Evolutionary conservation across 2,113 vertebrate genomes (phyloP), one percentile per base, ranked within the genome.

Genomic region (Gobio gobio): DNA sequence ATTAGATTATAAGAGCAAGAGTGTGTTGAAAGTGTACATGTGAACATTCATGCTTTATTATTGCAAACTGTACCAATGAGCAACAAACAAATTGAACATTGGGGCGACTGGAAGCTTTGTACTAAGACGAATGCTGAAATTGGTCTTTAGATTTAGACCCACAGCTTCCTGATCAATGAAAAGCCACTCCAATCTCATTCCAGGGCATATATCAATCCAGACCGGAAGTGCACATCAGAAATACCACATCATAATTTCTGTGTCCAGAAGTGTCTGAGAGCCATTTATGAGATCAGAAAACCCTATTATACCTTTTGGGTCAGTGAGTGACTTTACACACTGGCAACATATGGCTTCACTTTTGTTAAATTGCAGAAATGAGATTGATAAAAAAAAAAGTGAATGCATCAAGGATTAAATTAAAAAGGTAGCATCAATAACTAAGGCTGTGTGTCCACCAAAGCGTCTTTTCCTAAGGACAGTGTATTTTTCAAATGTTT

Each of bases 171-270:
- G 77, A 66, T 54, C 7, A 51, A 82, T 49, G 51, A 49, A 78
- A 51, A 63, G 83, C 49, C 14, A 22, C 40, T 22, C n/a, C 83
- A 66, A 88, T 83, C 83, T 78, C 83, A 83, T 85, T 83, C 54
- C 79, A 36, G 56, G 26, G 18, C 54, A 83, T 51, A 85, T 73
- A 61, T 56, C 66, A n/a, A 58, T 40, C 29, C 76, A 40, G 86
- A 80, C 66, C 0, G 12, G 56, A 56, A 20, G 58, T 45, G n/a
- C 29, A 77, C 58, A 20, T 70, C 24, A 61, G 10, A 80, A 79
- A 70, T 43, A 66, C 22, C 66, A 70, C 20, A 0, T 4, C 14
- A 22, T 12, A 43, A 22, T 9, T 8, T 22, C 18, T 70, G 68
- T 22, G 66, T 70, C 66, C 66, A 68, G 64, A 68, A 36, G 7